Conservation (phyloP, 2,113 vertebrate species). For the Clupea harengus region DNA sequence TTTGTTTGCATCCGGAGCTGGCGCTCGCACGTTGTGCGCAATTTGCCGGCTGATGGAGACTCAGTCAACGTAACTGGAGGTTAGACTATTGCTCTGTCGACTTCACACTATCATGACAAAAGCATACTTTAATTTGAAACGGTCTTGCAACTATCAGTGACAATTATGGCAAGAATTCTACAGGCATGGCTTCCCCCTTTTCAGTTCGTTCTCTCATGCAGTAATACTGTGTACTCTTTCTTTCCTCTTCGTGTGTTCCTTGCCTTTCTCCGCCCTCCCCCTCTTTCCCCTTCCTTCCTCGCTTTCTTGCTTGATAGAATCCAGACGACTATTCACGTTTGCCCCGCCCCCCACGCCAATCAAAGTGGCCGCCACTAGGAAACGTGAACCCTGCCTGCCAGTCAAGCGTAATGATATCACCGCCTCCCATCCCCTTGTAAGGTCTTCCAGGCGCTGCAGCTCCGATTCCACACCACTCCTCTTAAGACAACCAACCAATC, state of each 20-base stretch:
- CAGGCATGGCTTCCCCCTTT: not conserved
- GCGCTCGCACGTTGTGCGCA: constrained; percentile 3
- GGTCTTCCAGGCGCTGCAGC: constrained; percentile 18
- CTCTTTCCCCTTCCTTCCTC: constrained; percentile 17
- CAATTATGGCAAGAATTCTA: not conserved
- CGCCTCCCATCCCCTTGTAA: constrained; percentile 48
- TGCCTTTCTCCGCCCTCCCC: constrained; percentile 19
- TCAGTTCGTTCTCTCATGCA: constrained; percentile 2
- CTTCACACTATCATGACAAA: not conserved
- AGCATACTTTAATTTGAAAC: not conserved
- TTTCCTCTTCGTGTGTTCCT: constrained; percentile 3
- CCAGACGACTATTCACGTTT: constrained; percentile 51
- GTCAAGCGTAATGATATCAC: constrained; percentile 35
- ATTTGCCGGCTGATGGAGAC: not conserved
- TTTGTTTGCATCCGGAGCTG: constrained; percentile 18
- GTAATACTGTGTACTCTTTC: constrained; percentile 2
- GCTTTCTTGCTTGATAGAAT: constrained; percentile 62
- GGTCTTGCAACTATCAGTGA: not conserved
- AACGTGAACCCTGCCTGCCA: constrained; percentile 41
- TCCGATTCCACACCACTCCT: constrained; percentile 20
- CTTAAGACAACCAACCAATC: constrained; percentile 46
- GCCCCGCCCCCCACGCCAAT: constrained; percentile 50
- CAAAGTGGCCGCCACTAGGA: constrained; percentile 43
- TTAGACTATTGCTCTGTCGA: not conserved
- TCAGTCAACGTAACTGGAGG: not conserved